Base-by-base conservation (phyloP, 2,888 invertebrate species). In the Caenorhabditis parvicauda region DNA sequence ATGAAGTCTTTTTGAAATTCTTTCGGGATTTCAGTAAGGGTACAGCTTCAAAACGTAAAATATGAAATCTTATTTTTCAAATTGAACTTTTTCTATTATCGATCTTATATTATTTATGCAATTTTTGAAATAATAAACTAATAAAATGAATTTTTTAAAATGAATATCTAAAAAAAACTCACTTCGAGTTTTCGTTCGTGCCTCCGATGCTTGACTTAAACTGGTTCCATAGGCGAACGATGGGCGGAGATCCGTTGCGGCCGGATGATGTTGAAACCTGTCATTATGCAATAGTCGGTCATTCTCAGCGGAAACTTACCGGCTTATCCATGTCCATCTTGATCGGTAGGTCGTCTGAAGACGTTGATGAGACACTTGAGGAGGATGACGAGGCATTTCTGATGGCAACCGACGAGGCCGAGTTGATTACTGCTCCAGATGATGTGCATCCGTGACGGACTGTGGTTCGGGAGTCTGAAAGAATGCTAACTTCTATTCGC, bases 381-480 rank as follows among this genome's bases (percentile, higher is more conserved):
- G 69, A 66, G 5, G 68, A 55, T n/a, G 49, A 24, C 12, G 22
- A 39, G n/a, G n/a, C 39, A 29, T 37, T 12, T n/a, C n/a, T n/a
- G n/a, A n/a, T n/a, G n/a, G n/a, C n/a, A n/a, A n/a, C n/a, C 22
- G 58, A 55, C 0, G 59, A 55, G 0, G 57, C 52, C n/a, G 57
- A 54, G 43, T 59, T 58, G 0, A 59, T 53, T 25, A 58, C 47
- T 21, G 21, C 32, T 9, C 65, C 65, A 25, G 22, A 49, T 0
- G 47, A 46, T 1, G 65, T 53, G 0, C 57, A 53, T 28, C 64
- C 64, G 25, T 65, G 59, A 25, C 65, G 49, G n/a, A 68, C 59
- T 9, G 72, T 72, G 14, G 70, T 72, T 1, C 69, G 67, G 17
- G 72, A 72, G 44, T 72, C 72, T 71, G 47, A n/a, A 61, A 48